Percentiles rank a stretch among this genome's conserved stretches.
phyloP scores from a whole-genome alignment of 2,113 vertebrate species.

The Spea bombifrons region DNA sequence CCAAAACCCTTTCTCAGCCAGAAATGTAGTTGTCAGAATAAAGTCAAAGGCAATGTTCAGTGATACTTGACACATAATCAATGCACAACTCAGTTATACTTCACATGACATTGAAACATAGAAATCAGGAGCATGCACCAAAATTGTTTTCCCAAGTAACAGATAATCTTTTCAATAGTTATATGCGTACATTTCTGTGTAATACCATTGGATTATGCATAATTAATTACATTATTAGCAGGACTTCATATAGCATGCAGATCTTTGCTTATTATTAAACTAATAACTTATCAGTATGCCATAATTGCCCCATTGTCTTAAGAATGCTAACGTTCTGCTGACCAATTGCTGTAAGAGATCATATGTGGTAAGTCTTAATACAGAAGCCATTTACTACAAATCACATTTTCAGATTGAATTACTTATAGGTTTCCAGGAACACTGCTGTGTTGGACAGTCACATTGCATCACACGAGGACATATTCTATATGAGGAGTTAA shows the following conservation, averaged over 20 bases:
- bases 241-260: no score
- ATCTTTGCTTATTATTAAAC: no score
- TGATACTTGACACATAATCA: background rate
- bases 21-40: conserved; percentile 30
- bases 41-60: conserved; percentile 22
- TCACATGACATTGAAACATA: conserved; percentile 9
- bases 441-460: background rate
- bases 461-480: background rate
- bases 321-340: no score
- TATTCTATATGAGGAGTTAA: background rate
- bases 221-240: no score
- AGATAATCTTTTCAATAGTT: no score
- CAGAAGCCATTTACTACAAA: conserved; percentile 1
- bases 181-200: no score
- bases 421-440: background rate
- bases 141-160: background rate
- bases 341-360: no score
- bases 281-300: no score
- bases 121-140: background rate
- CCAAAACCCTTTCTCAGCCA: conserved; percentile 28
- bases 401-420: background rate
- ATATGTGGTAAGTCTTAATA: background rate
- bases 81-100: conserved; percentile 15
- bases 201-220: no score
- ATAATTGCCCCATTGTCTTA: no score